Percentiles rank a stretch among this genome's conserved stretches.
phyloP scores from a whole-genome alignment of 2,797 vertebrate species.

The Sandelia bainsii region DNA sequence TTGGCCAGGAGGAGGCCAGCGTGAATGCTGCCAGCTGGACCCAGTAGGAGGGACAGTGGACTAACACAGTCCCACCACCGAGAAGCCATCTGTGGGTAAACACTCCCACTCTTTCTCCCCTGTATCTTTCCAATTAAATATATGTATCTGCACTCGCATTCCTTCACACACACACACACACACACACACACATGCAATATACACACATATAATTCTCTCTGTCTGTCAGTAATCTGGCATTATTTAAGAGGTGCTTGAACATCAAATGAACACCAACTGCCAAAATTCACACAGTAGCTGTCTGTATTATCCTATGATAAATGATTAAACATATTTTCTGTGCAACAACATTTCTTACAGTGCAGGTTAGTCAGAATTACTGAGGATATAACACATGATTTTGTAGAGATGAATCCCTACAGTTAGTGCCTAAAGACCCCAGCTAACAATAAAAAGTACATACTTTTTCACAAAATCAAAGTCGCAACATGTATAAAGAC shows the following conservation, averaged over 20 bases:
- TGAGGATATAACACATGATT: neutral
- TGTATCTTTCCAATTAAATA: conserved; percentile 38
- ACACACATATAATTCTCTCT: neutral
- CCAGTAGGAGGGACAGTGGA: conserved; percentile 50
- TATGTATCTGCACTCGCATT: conserved; percentile 33
- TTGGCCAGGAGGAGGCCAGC: conserved; percentile 53
- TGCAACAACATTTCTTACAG: neutral
- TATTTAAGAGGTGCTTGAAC: neutral
- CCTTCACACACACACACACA: conserved; percentile 21
- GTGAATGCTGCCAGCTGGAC: conserved; percentile 67
- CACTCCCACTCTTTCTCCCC: conserved; percentile 35
- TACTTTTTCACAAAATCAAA: neutral
- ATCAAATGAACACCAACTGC: neutral
- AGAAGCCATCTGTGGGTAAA: conserved; percentile 82
- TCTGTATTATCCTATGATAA: neutral
- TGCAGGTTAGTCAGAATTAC: neutral
- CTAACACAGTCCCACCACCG: conserved; percentile 66
- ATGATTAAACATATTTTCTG: neutral
- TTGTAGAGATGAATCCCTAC: neutral
- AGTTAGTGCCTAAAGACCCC: neutral
- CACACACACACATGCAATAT: neutral
- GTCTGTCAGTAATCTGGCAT: neutral
- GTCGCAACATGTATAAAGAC: neutral
- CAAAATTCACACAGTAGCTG: neutral
- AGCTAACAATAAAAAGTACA: neutral